Conservation (phyloP, 2,113 vertebrate species). For the Tor tambroides region DNA sequence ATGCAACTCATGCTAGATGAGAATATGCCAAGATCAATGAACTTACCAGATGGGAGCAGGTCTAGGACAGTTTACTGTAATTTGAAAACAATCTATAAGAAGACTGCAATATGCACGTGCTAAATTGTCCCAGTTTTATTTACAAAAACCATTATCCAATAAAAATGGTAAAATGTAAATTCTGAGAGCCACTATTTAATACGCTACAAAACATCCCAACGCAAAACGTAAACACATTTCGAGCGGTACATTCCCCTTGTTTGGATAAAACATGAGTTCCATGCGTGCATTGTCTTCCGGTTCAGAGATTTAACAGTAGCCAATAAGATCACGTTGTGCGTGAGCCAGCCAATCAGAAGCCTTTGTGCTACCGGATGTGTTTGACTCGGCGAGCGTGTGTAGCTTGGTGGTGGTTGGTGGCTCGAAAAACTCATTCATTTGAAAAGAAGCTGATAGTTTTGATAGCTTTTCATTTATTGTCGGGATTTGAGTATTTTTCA, state of each 20-base stretch:
- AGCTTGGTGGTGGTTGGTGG: not conserved
- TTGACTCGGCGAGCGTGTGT: not conserved
- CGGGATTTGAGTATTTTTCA: not conserved
- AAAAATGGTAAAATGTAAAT: not conserved
- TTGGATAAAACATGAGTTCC: not conserved
- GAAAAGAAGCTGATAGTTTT: constrained; percentile 42
- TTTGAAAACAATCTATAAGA: not conserved
- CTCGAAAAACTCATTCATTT: not conserved
- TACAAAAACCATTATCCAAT: not conserved
- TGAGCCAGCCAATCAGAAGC: constrained; percentile 56
- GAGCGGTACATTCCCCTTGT: not conserved
- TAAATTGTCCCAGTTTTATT: not conserved
- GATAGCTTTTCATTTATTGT: not conserved
- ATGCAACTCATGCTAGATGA: not conserved
- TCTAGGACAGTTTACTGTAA: not conserved
- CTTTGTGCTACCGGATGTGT: constrained; percentile 59
- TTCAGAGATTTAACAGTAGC: constrained; percentile 37
- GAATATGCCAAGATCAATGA: not conserved
- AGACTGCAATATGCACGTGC: not conserved
- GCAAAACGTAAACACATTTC: no score
- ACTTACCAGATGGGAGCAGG: constrained; percentile 1
- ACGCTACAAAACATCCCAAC: not conserved
- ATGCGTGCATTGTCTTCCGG: constrained; percentile 64
- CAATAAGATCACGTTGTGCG: constrained; percentile 57
- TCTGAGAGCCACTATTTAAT: not conserved